These are phyloP conservation scores for Diachasmimorpha longicaudata DNA, from an alignment of 1,140 invertebrate genomes.

Conservation along the genomic window DNA sequence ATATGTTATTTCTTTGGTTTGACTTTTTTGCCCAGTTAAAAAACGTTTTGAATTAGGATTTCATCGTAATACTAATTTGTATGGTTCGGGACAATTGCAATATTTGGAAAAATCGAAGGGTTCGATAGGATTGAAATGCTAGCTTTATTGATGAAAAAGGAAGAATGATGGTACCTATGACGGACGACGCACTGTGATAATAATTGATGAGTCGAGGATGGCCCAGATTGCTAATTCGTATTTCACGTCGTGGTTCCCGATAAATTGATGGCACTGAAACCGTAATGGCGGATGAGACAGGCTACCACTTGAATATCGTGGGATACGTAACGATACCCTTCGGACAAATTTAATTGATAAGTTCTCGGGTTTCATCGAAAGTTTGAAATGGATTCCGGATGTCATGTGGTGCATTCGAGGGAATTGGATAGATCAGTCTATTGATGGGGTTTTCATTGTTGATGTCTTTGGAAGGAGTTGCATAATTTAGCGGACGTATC, in stretches of 20 bases:
- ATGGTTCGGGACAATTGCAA: neutral
- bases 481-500: too few relatives aligned
- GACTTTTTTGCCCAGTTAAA: too few relatives aligned
- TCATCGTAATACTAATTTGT: too few relatives aligned
- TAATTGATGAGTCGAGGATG: conserved; percentile 27
- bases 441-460: neutral
- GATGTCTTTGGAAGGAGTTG: too few relatives aligned
- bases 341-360: conserved; percentile 1
- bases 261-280: conserved; percentile 26
- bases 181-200: conserved; percentile 8
- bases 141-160: neutral
- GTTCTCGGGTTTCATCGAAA: conserved; percentile 3
- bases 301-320: conserved; percentile 10
- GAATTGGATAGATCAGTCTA: neutral
- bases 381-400: neutral
- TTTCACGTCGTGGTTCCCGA: conserved; percentile 21
- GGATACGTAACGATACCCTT: conserved; percentile 1
- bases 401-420: neutral
- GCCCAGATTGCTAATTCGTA: conserved; percentile 30
- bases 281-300: conserved; percentile 17
- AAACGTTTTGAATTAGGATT: too few relatives aligned
- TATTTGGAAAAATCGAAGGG: neutral
- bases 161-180: neutral
- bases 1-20: too few relatives aligned
- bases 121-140: neutral